These are phyloP conservation scores for Mystacornis crossleyi DNA, from an alignment of 2,113 vertebrate genomes.

Conservation along the genomic window DNA sequence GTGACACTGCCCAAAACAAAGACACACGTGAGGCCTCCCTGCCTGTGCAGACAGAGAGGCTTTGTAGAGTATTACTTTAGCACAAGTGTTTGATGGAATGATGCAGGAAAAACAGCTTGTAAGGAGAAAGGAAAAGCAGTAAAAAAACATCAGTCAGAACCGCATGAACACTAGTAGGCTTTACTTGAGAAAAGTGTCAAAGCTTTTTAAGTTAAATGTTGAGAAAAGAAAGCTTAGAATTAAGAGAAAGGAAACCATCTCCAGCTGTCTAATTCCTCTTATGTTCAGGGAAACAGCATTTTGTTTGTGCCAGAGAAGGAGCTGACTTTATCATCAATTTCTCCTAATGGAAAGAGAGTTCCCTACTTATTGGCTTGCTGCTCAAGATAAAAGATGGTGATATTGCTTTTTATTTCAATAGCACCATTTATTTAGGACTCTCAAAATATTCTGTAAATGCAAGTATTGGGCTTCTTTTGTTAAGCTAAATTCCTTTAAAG, in stretches of 20 bases:
- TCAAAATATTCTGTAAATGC: neutral
- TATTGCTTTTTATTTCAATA: neutral
- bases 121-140: neutral
- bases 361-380: neutral
- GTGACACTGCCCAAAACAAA: neutral
- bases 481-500: neutral
- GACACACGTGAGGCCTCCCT: neutral
- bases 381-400: neutral
- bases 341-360: neutral
- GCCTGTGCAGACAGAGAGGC: neutral
- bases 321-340: neutral
- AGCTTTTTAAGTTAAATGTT: constrained; percentile 3
- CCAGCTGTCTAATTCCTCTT: constrained; percentile 8
- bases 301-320: neutral
- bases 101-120: neutral
- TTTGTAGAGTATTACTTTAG: neutral
- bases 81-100: neutral
- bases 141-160: neutral
- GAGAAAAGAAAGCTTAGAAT: neutral
- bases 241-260: neutral
- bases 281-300: neutral
- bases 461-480: neutral
- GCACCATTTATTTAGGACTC: neutral
- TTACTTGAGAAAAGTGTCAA: neutral
- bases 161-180: neutral